A percentile compares a stretch with the other conserved stretches of the same genome.
Evolutionary conservation across 2,113 vertebrate species (phyloP).

Genomic region (Pachyramphus minor): DNA sequence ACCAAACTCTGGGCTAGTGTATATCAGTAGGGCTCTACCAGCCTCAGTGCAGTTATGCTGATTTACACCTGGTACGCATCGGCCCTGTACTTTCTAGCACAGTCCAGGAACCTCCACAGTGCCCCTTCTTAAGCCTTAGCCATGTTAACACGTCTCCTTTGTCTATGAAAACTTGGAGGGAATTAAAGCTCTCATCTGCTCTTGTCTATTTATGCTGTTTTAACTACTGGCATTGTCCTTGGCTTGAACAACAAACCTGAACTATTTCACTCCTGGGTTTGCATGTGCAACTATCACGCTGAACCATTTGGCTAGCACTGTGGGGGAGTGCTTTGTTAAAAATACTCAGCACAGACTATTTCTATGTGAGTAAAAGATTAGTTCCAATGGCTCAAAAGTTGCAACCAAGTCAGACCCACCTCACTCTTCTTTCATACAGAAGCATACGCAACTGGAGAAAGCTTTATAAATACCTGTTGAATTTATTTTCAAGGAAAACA

Average conservation of each 20-base stretch:
- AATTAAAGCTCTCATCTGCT: constrained; percentile 33
- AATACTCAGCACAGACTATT: constrained; percentile 7
- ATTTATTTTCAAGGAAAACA: background rate
- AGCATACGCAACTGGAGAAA: background rate
- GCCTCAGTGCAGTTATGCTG: background rate
- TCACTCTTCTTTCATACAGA: background rate
- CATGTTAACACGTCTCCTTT: background rate
- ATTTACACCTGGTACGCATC: background rate
- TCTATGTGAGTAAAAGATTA: background rate
- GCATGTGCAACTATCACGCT: background rate
- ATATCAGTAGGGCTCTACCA: constrained; percentile 2
- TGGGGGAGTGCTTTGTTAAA: constrained; percentile 26
- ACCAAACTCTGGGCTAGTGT: background rate
- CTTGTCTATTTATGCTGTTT: constrained; percentile 39
- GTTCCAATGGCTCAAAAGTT: background rate
- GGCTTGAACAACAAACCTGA: constrained; percentile 31
- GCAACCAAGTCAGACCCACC: background rate
- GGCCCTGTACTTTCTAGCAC: fast-evolving
- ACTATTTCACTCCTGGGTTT: constrained; percentile 26
- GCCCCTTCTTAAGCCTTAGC: background rate
- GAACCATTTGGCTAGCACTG: background rate
- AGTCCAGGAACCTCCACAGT: background rate
- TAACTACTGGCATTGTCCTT: constrained; percentile 39
- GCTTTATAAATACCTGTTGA: constrained; percentile 31
- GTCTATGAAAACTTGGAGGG: background rate